Evolutionary conservation across 2,888 invertebrate genomes (phyloP).

Genomic region (Dione juno): DNA sequence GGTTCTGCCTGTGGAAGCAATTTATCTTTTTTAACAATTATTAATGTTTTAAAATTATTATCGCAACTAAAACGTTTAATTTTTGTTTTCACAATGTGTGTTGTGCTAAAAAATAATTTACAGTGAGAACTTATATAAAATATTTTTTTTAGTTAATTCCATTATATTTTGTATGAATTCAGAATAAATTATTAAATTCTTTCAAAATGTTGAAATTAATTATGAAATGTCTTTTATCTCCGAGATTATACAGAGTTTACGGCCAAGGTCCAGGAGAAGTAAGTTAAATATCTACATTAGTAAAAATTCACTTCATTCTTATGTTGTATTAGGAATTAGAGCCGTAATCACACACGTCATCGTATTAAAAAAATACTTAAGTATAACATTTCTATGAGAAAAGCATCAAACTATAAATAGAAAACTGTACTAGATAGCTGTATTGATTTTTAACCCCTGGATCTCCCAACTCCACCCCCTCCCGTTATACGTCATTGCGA

Average conservation of each 20-base stretch:
- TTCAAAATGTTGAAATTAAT: constrained; percentile 72
- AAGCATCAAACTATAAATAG: constrained; percentile 2
- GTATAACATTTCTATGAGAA: not conserved
- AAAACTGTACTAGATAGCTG: not conserved
- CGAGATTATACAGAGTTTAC: constrained; percentile 88
- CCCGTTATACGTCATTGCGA: not conserved
- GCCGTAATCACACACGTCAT: not conserved
- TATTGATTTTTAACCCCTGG: constrained; percentile 35
- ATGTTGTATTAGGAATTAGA: not conserved
- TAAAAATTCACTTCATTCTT: not conserved
- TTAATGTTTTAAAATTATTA: not conserved
- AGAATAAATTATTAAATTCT: not conserved
- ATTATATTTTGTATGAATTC: not conserved
- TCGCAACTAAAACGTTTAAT: not conserved
- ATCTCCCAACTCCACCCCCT: constrained; percentile 22
- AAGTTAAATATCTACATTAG: constrained; percentile 27
- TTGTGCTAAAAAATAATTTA: not conserved
- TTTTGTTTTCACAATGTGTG: not conserved
- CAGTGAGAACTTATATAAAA: not conserved
- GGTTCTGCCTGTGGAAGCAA: not conserved
- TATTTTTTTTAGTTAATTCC: constrained; percentile 1
- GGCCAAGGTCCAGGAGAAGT: constrained; percentile 71
- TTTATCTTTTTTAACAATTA: not conserved
- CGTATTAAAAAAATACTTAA: not conserved
- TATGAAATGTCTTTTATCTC: constrained; percentile 87